Evolutionary conservation across 2,797 vertebrate genomes (phyloP), one percentile per base, ranked within the genome.

Genomic region (Bradypodion pumilum): DNA sequence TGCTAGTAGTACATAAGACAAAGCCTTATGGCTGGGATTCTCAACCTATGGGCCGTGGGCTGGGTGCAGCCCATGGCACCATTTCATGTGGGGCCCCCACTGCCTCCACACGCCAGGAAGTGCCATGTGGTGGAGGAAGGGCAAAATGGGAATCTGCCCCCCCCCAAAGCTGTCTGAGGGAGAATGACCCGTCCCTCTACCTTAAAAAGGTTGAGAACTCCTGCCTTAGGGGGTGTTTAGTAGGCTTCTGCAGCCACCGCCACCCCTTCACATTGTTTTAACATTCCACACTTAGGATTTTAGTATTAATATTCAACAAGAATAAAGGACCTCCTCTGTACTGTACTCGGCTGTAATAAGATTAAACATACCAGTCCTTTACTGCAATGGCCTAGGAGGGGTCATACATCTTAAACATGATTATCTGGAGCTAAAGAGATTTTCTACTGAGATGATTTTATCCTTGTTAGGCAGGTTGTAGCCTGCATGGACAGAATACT

Each of bases 301-400:
- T 5, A 29, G 16, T 19, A 56, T 60, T 32, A 89, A 81, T 80
- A 82, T 81, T 76, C 56, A 70, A 87, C 74, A 91, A 91, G 78
- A 91, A 89, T 77, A 78, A 85, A 86, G 92, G 84, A 83, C 82
- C 86, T 15, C 82, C 82, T 86, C 52, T 27, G 73, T 59, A 7
- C 85, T 79, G 86, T 80, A 87, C 86, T 3, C 19, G 81, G 78
- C 60, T 49, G 46, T 93, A 93, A 94, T 92, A 76, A n/a, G 94
- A 94, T 94, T 94, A 93, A 89, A 92, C 91, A 93, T 94, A 94
- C 93, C 87, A 21, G 66, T 88, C 85, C 32, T 87, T 90, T 90
- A 66, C 85, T 82, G 21, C 4, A 90, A 52, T 83, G 80, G 82
- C 92, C 85, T 87, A 77, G 79, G 7, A 92, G 81, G 85, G 79